A percentile compares a stretch with the other conserved stretches of the same genome.
phyloP scores from a whole-genome alignment of 2,888 invertebrate species.

The Mesorhabditis sp. region DNA sequence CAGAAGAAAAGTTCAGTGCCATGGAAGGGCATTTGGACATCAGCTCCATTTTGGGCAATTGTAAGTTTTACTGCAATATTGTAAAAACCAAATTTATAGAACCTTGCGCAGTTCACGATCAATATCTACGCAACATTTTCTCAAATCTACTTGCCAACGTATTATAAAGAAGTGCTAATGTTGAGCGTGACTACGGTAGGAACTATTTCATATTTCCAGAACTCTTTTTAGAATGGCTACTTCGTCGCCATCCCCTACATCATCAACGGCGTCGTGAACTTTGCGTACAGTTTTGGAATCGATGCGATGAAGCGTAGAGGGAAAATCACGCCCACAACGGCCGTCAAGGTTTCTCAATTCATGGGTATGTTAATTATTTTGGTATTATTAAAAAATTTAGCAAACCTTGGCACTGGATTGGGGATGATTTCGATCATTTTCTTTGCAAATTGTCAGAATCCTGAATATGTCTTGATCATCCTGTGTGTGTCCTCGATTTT shows the following conservation, averaged over 20 bases:
- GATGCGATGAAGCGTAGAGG: background rate
- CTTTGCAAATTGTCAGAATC: background rate
- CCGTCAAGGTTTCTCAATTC: background rate
- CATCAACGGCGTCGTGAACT: background rate
- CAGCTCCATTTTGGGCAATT: background rate
- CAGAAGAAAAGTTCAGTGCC: background rate
- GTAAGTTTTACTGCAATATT: background rate
- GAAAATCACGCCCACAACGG: background rate
- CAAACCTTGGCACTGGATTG: slow-evolving; percentile 3
- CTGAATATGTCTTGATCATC: background rate
- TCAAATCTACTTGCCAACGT: slow-evolving; percentile 4
- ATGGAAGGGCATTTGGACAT: background rate
- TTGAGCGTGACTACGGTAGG: slow-evolving; percentile 6
- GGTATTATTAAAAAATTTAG: background rate
- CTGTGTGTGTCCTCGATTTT: background rate
- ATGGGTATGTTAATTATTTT: background rate
- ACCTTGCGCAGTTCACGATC: background rate
- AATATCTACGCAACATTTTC: background rate
- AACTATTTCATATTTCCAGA: background rate
- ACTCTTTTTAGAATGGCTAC: background rate
- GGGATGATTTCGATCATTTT: background rate
- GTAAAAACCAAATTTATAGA: background rate
- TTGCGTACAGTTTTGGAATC: background rate
- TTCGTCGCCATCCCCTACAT: slow-evolving; percentile 4
- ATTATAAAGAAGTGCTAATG: background rate